These are phyloP conservation scores for Toxostoma redivivum DNA, from an alignment of 2,113 vertebrate genomes.

Conservation along the genomic window DNA sequence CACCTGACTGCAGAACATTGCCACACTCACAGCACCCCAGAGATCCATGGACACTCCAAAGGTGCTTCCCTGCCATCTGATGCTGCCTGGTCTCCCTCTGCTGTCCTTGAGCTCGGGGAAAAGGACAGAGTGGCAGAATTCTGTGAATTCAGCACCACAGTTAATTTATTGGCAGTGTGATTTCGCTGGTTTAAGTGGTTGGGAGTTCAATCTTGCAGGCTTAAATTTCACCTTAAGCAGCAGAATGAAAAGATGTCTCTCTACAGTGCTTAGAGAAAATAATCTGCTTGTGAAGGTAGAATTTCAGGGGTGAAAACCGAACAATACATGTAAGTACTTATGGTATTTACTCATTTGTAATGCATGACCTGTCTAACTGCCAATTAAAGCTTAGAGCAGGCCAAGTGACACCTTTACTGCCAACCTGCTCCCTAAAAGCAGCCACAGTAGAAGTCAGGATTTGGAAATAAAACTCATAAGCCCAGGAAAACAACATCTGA, in stretches of 20 bases:
- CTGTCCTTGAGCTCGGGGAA: not conserved
- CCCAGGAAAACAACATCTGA: not conserved
- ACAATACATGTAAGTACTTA: not conserved
- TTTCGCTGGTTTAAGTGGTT: not conserved
- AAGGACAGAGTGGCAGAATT: not conserved
- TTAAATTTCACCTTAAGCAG: not conserved
- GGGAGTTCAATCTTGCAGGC: not conserved
- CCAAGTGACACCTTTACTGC: not conserved
- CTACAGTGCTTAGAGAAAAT: not conserved
- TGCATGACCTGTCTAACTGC: not conserved
- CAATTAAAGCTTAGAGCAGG: not conserved
- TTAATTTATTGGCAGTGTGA: not conserved
- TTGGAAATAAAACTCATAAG: not conserved
- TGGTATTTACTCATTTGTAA: not conserved
- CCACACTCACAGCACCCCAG: fast-evolving
- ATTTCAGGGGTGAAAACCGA: not conserved
- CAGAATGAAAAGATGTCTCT: not conserved
- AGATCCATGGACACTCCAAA: not conserved
- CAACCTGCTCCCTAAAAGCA: not conserved
- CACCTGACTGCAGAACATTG: not conserved
- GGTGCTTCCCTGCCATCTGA: not conserved
- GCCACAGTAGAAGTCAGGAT: not conserved
- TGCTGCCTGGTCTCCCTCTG: not conserved
- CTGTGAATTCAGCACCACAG: not conserved
- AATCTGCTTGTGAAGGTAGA: not conserved